Base-by-base conservation (phyloP, 2,797 vertebrate species). In the Platyrinchus mystaceus region DNA sequence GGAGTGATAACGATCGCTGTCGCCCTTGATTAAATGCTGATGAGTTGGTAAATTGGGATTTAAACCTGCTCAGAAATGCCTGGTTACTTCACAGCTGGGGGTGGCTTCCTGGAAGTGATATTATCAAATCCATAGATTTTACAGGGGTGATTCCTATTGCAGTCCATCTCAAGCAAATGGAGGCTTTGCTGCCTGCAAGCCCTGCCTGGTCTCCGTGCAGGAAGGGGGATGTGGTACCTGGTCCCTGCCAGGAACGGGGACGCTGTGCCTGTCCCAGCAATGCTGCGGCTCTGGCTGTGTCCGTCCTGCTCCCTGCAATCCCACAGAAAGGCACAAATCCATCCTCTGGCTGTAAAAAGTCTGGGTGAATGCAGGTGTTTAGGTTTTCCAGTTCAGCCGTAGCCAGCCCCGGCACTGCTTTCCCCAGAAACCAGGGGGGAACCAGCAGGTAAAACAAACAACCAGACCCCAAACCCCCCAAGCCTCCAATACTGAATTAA, bases 21-120 rank as follows among this genome's bases (percentile, higher is more conserved):
- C 53, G 80, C 74, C 4, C 4, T 77, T 68, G 82, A 94, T 96
- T 87, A 87, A 93, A 73, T 3, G 66, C 69, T 83, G 90, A 90
- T 84, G 83, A 87, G 88, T 84, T 73, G 66, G 87, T 56, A 84
- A 93, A 91, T 58, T 71, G 93, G 87, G 87, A 68, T 93, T 91
- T 43, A 50, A 94, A 80, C 27, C 36, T 5, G 58, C n/a, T 8
- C 23, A 87, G 73, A 46, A 64, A 47, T 10, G 76, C 53, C 52
- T 27, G 59, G 53, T 39, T 71, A 11, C 30, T 44, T 37, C 47
- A 10, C 62, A 43, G 80, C 22, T 47, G 89, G 21, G 1, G 27
- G 22, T 59, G 83, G 49, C 9, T 87, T 79, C 66, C 89, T 76
- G 79, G 83, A 74, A 92, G 73, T 1, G 56, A 46, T 70, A 6